A percentile compares a stretch with the other conserved stretches of the same genome.
These are phyloP conservation scores for Periparus ater DNA, from an alignment of 2,797 vertebrate species.

Conservation along the genomic window DNA sequence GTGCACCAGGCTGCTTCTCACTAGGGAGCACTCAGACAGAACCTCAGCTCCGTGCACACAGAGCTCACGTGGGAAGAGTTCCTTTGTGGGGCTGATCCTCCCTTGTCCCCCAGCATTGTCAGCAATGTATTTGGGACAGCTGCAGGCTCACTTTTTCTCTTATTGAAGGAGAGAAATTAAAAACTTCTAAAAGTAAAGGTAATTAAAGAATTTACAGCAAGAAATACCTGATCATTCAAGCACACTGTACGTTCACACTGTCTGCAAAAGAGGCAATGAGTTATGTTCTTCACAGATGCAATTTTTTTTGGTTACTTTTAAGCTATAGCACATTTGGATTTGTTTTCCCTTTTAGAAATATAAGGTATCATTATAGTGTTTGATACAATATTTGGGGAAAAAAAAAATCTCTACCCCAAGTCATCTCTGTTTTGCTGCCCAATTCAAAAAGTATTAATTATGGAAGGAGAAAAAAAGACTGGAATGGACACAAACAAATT, in stretches of 20 bases:
- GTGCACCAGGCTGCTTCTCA: not conserved
- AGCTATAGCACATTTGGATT: not conserved
- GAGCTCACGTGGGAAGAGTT: not conserved
- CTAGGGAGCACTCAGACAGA: not conserved
- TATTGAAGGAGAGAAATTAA: not conserved
- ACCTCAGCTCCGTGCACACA: not conserved
- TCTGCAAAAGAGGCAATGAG: not conserved
- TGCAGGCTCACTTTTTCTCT: not conserved
- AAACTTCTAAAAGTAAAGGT: not conserved
- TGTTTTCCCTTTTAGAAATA: not conserved
- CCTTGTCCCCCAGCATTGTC: not conserved
- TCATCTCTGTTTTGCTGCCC: not conserved
- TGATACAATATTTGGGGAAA: not conserved
- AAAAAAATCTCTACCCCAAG: not conserved
- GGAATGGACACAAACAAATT: not conserved
- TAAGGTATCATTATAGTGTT: not conserved
- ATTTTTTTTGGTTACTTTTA: not conserved
- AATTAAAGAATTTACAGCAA: not conserved
- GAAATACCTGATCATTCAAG: not conserved
- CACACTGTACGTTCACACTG: accelerated
- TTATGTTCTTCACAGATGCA: not conserved
- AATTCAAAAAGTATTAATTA: slow-evolving; percentile 8
- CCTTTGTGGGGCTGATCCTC: not conserved
- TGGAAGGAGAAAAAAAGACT: not conserved
- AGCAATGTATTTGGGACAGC: not conserved